Percentiles rank a stretch among this genome's conserved stretches.
Evolutionary conservation across 1,140 invertebrate genomes (phyloP).

Genomic region (Tetramorium simillimum): DNA sequence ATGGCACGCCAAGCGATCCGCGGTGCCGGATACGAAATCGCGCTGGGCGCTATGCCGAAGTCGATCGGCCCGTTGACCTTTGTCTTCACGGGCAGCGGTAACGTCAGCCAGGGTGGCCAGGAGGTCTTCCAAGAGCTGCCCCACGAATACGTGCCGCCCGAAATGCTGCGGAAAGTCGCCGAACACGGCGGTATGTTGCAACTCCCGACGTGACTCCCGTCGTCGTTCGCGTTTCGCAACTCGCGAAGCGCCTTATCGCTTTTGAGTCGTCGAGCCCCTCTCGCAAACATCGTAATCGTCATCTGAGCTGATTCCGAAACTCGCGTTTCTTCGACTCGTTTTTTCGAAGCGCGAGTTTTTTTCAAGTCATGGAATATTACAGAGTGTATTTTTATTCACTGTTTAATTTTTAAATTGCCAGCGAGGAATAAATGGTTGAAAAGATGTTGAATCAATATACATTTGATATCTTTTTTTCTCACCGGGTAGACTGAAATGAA

Average conservation of each 20-base stretch:
- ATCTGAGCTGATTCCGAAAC: neutral
- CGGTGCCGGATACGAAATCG: slow-evolving; percentile 99
- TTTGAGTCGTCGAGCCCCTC: neutral
- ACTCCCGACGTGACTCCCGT: neutral
- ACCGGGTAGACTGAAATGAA: neutral
- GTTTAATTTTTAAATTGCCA: neutral
- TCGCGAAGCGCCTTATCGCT: neutral
- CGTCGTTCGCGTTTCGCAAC: neutral
- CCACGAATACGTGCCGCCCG: slow-evolving; percentile 98
- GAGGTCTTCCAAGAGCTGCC: slow-evolving; percentile 99
- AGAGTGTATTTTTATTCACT: neutral
- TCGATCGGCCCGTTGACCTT: slow-evolving; percentile 99
- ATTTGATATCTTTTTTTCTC: too few relatives aligned
- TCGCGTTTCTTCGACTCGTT: neutral
- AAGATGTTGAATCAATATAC: too few relatives aligned
- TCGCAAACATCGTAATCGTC: neutral
- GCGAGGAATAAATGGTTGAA: too few relatives aligned
- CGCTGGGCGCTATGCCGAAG: slow-evolving; percentile 98
- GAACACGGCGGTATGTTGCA: slow-evolving; percentile 94
- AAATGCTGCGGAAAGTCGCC: slow-evolving; percentile 97
- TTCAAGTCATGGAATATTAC: neutral
- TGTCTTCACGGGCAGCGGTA: slow-evolving; percentile 98
- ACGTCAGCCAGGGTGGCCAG: slow-evolving; percentile 96
- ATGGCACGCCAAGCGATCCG: slow-evolving; percentile 98
- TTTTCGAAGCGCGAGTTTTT: neutral